These are phyloP conservation scores for Hydrotaea cyrtoneurina DNA, from an alignment of 2,888 invertebrate genomes.

Conservation along the genomic window DNA sequence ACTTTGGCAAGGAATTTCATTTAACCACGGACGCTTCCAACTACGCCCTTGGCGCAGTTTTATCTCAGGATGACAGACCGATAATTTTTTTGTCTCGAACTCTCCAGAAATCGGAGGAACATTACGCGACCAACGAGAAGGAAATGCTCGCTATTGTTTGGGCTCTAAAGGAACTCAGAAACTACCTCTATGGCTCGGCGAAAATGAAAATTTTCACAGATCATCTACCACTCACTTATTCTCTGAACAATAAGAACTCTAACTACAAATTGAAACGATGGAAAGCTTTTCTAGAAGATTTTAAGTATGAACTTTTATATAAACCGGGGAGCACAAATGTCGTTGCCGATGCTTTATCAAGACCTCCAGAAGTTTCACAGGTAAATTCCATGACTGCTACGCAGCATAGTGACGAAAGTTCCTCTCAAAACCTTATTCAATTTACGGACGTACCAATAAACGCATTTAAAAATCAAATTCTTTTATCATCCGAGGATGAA, in stretches of 20 bases:
- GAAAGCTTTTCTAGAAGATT: constrained; percentile 62
- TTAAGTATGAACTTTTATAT: constrained; percentile 58
- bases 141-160: constrained; percentile 24
- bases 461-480: constrained; percentile 64
- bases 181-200: constrained; percentile 56
- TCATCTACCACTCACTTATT: constrained; percentile 55
- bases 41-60: constrained; percentile 52
- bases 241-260: constrained; percentile 64
- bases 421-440: constrained; percentile 57
- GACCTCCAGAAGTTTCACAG: too few relatives aligned
- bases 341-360: constrained; percentile 55
- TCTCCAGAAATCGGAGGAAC: too few relatives aligned
- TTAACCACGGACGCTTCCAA: constrained; percentile 59
- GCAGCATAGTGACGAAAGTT: constrained; percentile 64
- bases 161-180: constrained; percentile 46
- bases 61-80: constrained; percentile 50
- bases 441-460: constrained; percentile 58
- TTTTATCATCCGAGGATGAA: constrained; percentile 14
- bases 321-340: constrained; percentile 58
- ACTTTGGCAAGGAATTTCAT: constrained; percentile 57
- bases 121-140: constrained; percentile 54
- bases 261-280: constrained; percentile 62
- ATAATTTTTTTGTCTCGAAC: too few relatives aligned
- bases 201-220: constrained; percentile 58
- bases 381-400: too few relatives aligned